phyloP scores from a whole-genome alignment of 2,888 invertebrate species.

The Phragmatobia fuliginosa region DNA sequence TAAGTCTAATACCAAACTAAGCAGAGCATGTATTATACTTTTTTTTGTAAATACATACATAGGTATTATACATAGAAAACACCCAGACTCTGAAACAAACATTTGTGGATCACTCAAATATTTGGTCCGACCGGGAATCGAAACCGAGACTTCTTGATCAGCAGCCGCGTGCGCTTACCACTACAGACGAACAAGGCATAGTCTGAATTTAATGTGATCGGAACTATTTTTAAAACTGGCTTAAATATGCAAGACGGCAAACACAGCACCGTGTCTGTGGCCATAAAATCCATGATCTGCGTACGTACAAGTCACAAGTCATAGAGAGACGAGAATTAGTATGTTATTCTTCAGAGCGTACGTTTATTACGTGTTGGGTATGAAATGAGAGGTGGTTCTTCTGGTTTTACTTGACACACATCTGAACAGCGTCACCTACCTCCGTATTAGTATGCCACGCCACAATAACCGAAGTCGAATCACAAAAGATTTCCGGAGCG shows the following conservation, averaged over 20 bases:
- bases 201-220: no score
- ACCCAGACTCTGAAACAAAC: no score
- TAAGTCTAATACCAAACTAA: no score
- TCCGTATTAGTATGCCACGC: slow-evolving; percentile 83
- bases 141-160: no score
- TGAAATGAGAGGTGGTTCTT: slow-evolving; percentile 56
- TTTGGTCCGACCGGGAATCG: no score
- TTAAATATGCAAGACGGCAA: no score
- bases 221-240: neutral
- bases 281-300: neutral
- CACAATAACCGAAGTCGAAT: slow-evolving; percentile 85
- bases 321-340: slow-evolving; percentile 37
- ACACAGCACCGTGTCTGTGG: neutral
- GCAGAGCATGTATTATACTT: no score
- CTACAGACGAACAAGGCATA: no score
- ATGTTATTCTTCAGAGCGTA: slow-evolving; percentile 36
- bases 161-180: no score
- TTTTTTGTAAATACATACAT: no score
- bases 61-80: no score
- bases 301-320: neutral
- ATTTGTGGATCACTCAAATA: no score
- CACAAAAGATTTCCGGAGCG: slow-evolving; percentile 86
- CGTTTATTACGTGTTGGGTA: slow-evolving; percentile 56
- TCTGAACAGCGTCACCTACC: slow-evolving; percentile 74
- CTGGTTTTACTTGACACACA: slow-evolving; percentile 69